Evolutionary conservation across 1,140 invertebrate genomes (phyloP).

Genomic region (Atta texana): DNA sequence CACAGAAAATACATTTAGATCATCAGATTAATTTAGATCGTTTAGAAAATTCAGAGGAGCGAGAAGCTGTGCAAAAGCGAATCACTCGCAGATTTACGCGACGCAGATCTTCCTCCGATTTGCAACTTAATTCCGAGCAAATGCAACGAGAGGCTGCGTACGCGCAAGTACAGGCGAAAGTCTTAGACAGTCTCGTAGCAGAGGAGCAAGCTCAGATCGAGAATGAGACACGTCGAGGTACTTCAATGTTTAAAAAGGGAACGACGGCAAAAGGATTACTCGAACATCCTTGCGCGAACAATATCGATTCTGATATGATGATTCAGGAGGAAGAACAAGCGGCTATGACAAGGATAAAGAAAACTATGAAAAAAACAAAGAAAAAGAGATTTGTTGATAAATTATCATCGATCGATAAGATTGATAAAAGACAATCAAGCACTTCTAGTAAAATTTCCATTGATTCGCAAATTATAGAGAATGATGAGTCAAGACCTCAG

Average conservation of each 20-base stretch:
- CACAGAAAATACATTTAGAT: conserved; percentile 72
- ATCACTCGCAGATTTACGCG: conserved; percentile 82
- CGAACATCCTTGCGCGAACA: not conserved
- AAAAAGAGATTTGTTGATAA: conserved; percentile 66
- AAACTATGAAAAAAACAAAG: conserved; percentile 65
- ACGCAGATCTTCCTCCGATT: conserved; percentile 81
- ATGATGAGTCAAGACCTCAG: conserved; percentile 6
- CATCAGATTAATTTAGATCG: conserved; percentile 75
- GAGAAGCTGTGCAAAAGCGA: conserved; percentile 75
- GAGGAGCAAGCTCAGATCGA: conserved; percentile 84
- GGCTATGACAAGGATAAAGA: conserved; percentile 49
- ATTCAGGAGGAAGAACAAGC: conserved; percentile 56
- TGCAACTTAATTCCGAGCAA: conserved; percentile 81
- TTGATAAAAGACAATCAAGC: not conserved
- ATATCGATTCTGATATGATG: conserved; percentile 32
- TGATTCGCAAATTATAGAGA: conserved; percentile 9
- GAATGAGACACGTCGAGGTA: conserved; percentile 78
- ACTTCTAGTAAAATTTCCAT: not conserved
- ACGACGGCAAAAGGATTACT: not conserved
- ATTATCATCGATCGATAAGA: not conserved
- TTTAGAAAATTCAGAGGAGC: conserved; percentile 22
- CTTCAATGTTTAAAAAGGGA: conserved; percentile 73
- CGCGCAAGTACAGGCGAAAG: conserved; percentile 83
- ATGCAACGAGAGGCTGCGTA: conserved; percentile 79
- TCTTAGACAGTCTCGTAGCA: conserved; percentile 84